Evolutionary conservation across 2,888 invertebrate species (phyloP).

Genomic region (Cosmia trapezina): DNA sequence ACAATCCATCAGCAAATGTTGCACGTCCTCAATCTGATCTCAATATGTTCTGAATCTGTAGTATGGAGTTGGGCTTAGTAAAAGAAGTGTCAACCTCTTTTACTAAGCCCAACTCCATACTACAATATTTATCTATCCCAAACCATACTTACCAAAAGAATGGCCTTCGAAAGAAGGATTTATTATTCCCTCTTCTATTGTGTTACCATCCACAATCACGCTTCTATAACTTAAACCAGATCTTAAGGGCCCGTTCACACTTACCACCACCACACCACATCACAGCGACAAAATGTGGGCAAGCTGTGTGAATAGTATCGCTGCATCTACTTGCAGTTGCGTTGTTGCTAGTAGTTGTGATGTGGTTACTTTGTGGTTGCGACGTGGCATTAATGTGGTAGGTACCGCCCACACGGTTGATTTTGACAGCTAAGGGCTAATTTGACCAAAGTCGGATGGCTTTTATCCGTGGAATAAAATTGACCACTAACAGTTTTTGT

Average conservation of each 20-base stretch:
- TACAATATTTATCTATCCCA: slow-evolving; percentile 22
- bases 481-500: too few relatives aligned
- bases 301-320: neutral
- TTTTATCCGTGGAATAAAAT: too few relatives aligned
- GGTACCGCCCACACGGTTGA: neutral
- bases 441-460: too few relatives aligned
- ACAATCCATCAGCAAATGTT: too few relatives aligned
- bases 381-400: neutral
- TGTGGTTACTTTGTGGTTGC: neutral
- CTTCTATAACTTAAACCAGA: slow-evolving; percentile 69
- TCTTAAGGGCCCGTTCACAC: slow-evolving; percentile 34
- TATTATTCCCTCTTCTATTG: slow-evolving; percentile 22
- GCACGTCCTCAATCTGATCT: too few relatives aligned
- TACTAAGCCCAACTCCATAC: neutral
- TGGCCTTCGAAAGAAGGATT: slow-evolving; percentile 2
- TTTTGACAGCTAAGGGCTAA: neutral
- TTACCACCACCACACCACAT: neutral
- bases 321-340: neutral
- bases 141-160: slow-evolving; percentile 21
- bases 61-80: too few relatives aligned
- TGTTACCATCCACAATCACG: slow-evolving; percentile 29
- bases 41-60: too few relatives aligned
- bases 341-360: neutral
- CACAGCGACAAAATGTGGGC: neutral
- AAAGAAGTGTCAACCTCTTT: too few relatives aligned